phyloP scores from a whole-genome alignment of 2,888 invertebrate species.

The Caenorhabditis uteleia region DNA sequence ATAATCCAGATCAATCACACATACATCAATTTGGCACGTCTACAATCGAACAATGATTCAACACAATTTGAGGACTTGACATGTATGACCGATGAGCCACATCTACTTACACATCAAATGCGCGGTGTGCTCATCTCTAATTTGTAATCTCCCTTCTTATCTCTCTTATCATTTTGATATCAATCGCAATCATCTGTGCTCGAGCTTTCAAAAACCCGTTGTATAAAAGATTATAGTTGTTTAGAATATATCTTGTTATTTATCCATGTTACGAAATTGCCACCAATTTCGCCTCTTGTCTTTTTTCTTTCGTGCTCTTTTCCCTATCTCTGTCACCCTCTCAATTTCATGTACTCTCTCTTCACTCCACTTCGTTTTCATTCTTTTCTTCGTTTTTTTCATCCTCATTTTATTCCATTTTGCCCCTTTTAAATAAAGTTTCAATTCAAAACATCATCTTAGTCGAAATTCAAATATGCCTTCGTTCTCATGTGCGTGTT shows the following conservation, averaged over 20 bases:
- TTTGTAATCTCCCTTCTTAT: conserved; percentile 15
- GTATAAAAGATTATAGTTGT: no score
- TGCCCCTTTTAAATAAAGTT: conserved; percentile 3
- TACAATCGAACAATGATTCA: conserved; percentile 23
- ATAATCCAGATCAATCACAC: conserved; percentile 55
- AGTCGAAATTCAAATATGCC: neutral
- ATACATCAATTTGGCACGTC: conserved; percentile 45
- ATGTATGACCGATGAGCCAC: conserved; percentile 6
- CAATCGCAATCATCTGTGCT: no score
- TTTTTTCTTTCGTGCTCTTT: conserved; percentile 3
- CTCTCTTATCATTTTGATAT: conserved; percentile 2
- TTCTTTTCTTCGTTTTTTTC: conserved; percentile 6
- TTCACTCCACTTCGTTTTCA: conserved; percentile 5
- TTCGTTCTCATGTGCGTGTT: neutral
- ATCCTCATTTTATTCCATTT: conserved; percentile 9
- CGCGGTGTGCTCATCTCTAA: conserved; percentile 41
- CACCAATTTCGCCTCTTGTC: neutral
- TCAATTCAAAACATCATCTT: neutral
- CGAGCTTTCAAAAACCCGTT: neutral
- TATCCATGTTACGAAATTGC: neutral
- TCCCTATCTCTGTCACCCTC: conserved; percentile 9
- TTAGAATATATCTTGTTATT: neutral
- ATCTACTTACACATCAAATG: conserved; percentile 18
- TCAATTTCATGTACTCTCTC: conserved; percentile 5
- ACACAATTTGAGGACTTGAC: conserved; percentile 53